These are phyloP conservation scores for Prosopocoilus inquinatus DNA, from an alignment of 2,888 invertebrate genomes.

Conservation along the genomic window DNA sequence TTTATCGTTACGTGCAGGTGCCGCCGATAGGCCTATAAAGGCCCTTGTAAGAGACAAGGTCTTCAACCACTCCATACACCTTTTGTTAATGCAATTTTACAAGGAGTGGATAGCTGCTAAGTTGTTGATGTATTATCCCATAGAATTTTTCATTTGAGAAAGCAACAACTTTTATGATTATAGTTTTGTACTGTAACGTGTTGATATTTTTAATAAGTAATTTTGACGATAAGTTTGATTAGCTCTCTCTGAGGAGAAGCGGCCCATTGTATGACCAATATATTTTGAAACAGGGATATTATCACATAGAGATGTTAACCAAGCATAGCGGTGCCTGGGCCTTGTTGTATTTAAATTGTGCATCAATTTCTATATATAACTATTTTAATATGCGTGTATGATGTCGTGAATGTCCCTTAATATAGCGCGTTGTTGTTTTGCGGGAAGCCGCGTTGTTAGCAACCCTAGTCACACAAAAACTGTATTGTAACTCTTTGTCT, in stretches of 20 bases:
- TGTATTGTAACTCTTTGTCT: conserved; percentile 35
- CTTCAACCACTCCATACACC: conserved; percentile 48
- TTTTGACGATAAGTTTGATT: conserved; percentile 38
- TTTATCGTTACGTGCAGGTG: conserved; percentile 96
- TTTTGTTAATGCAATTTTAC: conserved; percentile 52
- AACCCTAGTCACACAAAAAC: conserved; percentile 51
- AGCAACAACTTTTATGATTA: conserved; percentile 31
- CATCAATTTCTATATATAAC: conserved; percentile 47
- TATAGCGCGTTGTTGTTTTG: conserved; percentile 51
- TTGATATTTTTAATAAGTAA: conserved; percentile 50
- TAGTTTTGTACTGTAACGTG: conserved; percentile 41
- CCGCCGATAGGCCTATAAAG: conserved; percentile 79
- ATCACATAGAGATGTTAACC: conserved; percentile 46
- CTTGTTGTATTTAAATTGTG: conserved; percentile 49
- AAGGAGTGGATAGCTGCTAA: conserved; percentile 48
- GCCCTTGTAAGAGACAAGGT: conserved; percentile 35
- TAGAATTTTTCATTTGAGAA: conserved; percentile 19
- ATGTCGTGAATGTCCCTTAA: conserved; percentile 51
- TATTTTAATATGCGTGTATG: conserved; percentile 53
- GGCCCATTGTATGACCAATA: conserved; percentile 45
- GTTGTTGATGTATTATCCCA: conserved; percentile 35
- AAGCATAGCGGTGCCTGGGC: conserved; percentile 47
- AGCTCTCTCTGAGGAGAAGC: conserved; percentile 25
- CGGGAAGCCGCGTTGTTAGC: conserved; percentile 52
- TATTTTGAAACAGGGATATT: conserved; percentile 33